Percentiles rank a stretch among this genome's conserved stretches.
Conservation (phyloP, 2,797 vertebrate genomes). For the Hydrophis major region DNA sequence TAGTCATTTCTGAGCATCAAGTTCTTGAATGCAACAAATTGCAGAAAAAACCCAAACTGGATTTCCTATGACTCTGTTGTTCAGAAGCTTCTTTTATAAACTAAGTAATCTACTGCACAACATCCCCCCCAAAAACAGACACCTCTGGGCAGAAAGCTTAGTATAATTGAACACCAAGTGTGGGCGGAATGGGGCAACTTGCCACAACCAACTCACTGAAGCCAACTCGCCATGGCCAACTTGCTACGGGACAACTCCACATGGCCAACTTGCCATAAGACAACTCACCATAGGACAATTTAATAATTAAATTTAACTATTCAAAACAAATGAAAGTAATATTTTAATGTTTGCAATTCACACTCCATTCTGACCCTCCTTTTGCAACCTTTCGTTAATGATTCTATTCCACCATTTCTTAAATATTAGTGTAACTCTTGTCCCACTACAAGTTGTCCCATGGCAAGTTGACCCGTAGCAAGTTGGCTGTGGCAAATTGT, state of each 20-base stretch:
- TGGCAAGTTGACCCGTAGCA: too few relatives aligned
- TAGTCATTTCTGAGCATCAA: background rate
- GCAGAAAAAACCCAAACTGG: background rate
- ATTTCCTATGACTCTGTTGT: background rate
- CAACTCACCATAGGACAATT: too few relatives aligned
- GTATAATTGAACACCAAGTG: background rate
- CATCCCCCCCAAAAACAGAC: background rate
- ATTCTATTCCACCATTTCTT: background rate
- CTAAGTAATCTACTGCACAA: background rate
- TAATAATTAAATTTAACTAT: background rate
- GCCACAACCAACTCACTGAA: too few relatives aligned
- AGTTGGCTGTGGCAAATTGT: too few relatives aligned
- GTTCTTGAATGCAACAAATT: background rate
- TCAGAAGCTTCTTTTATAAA: background rate
- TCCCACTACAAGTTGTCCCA: too few relatives aligned
- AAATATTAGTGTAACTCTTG: background rate
- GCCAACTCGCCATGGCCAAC: too few relatives aligned
- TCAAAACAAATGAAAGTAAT: too few relatives aligned
- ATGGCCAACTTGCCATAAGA: too few relatives aligned
- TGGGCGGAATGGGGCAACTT: background rate
- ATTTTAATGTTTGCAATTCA: background rate
- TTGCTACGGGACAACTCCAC: too few relatives aligned
- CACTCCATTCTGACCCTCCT: background rate
- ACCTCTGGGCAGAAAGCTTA: background rate
- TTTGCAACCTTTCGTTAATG: background rate